Evolutionary conservation across 1,140 invertebrate species (phyloP).

Genomic region (Bombus terrestris): DNA sequence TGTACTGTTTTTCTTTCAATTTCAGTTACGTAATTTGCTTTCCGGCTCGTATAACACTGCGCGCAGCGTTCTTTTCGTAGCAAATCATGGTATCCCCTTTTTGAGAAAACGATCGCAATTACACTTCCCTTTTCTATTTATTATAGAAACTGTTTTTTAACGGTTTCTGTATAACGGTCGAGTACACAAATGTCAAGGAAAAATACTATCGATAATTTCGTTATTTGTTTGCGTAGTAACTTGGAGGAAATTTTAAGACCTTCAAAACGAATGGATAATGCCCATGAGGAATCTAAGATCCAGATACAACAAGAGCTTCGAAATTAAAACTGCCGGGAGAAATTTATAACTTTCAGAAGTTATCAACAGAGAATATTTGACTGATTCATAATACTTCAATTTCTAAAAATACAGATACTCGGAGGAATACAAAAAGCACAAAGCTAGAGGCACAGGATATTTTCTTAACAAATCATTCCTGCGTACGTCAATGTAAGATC

Average conservation of each 20-base stretch:
- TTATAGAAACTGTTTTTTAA: neutral
- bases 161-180: neutral
- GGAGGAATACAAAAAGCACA: too few species aligned
- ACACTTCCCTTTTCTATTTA: neutral
- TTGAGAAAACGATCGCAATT: neutral
- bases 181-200: neutral
- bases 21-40: slow-evolving; percentile 39
- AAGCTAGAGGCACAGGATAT: neutral
- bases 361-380: too few species aligned
- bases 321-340: too few species aligned
- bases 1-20: slow-evolving; percentile 36
- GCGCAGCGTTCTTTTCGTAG: neutral
- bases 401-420: too few species aligned
- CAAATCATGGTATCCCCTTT: slow-evolving; percentile 1
- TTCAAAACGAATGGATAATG: too few species aligned
- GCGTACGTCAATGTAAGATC: neutral
- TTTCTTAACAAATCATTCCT: neutral
- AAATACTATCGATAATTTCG: too few species aligned
- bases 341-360: too few species aligned
- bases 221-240: too few species aligned
- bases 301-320: too few species aligned
- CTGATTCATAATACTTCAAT: too few species aligned
- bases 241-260: too few species aligned
- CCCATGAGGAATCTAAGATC: too few species aligned
- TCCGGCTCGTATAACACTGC: neutral